Evolutionary conservation across 2,888 invertebrate species (phyloP).

Genomic region (Adelognathus sp.): DNA sequence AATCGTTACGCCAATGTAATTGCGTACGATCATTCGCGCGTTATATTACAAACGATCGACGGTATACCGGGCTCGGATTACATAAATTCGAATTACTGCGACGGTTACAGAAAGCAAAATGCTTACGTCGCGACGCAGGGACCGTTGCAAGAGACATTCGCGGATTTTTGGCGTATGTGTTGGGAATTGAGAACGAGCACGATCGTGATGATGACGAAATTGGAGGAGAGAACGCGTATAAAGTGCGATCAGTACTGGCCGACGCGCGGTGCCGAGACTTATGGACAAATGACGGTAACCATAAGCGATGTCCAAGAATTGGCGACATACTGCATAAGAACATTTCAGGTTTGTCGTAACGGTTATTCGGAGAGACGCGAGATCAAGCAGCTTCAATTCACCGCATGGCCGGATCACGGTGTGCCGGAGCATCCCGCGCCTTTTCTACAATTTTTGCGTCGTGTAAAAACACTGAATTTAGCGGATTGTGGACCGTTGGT

Average conservation of each 20-base stretch:
- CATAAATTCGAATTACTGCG: slow-evolving; percentile 99
- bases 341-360: slow-evolving; percentile 93
- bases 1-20: slow-evolving; percentile 99
- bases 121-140: slow-evolving; percentile 99
- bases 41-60: slow-evolving; percentile 95
- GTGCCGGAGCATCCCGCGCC: slow-evolving; percentile 99
- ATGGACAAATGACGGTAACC: slow-evolving; percentile 96
- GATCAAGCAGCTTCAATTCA: slow-evolving; percentile 98
- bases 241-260: slow-evolving; percentile 99
- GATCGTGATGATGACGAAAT: slow-evolving; percentile 99
- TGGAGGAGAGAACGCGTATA: slow-evolving; percentile 97
- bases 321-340: slow-evolving; percentile 98
- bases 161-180: slow-evolving; percentile 99
- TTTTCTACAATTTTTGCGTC: slow-evolving; percentile 96
- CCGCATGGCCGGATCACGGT: slow-evolving; percentile 99
- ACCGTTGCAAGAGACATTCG: slow-evolving; percentile 97
- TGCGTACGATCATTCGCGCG: slow-evolving; percentile 98
- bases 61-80: slow-evolving; percentile 97
- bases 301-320: slow-evolving; percentile 97
- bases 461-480: slow-evolving; percentile 95
- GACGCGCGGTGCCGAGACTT: slow-evolving; percentile 95
- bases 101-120: slow-evolving; percentile 98
- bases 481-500: slow-evolving; percentile 96
- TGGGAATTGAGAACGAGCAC: slow-evolving; percentile 98
- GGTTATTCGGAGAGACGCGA: slow-evolving; percentile 94